Base-by-base conservation (phyloP, 2,888 invertebrate species). In the Platycnemis pennipes region DNA sequence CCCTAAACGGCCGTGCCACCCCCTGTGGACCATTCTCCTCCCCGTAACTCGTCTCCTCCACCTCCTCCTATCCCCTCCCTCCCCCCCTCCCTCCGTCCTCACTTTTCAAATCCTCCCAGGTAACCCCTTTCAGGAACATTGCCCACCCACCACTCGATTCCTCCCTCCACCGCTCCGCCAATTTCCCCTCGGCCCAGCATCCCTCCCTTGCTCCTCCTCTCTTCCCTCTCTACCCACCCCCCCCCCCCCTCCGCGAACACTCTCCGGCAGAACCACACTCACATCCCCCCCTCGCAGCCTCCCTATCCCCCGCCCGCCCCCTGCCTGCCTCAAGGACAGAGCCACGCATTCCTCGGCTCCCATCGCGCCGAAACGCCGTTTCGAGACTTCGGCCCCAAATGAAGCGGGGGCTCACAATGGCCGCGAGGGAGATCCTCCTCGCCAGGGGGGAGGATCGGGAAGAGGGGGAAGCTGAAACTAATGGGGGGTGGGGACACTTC, bases 251-350 rank as follows among this genome's bases (percentile, higher is more conserved):
- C n/a, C 77, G 13, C 13, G 16, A 16, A 11, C 16, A 0, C 3
- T 26, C 77, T n/a, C n/a, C 19, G 11, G 3, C 77, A 13, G 0
- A 3, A n/a, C n/a, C 77, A 3, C 11, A 13, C n/a, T 26, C 77
- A 3, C 77, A 13, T 11, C 77, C 31, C 77, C 77, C 31, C 77
- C 11, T 31, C 11, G 26, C 31, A 26, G 46, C n/a, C 13, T n/a
- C 46, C n/a, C 46, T 7, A 31, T 16, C n/a, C 37, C 31, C 42
- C 22, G 56, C 2, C 56, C 53, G 11, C 88, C 31, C 46, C 5
- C 22, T 16, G 1, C 49, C 37, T 42, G 56, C 53, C 89, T 42
- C 89, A 89, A 89, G 89, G 89, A 56, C 89, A 42, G 56, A 89
- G 42, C 42, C 56, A 42, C 26, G 42, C 46, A 88, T 88, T 44